Percentiles rank a stretch among this genome's conserved stretches.
Conservation (phyloP, 2,888 invertebrate genomes). For the Oscheius sp. region DNA sequence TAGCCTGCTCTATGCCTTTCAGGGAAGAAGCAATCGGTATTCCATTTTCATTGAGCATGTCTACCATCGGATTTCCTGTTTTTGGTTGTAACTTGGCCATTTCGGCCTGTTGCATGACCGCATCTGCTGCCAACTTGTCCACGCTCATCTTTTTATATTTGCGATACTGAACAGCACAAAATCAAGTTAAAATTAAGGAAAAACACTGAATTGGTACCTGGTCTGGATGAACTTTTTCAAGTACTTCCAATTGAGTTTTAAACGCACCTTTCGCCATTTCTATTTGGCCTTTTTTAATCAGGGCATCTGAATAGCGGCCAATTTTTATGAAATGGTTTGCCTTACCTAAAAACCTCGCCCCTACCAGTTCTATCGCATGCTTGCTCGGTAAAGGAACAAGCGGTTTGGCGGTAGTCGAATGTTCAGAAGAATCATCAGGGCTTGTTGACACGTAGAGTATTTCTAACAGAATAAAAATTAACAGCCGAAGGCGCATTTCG, state of each 20-base stretch:
- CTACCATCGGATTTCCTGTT: slow-evolving; percentile 64
- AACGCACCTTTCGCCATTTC: slow-evolving; percentile 70
- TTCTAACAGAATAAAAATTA: not conserved
- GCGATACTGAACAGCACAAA: slow-evolving; percentile 54
- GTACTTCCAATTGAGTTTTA: slow-evolving; percentile 65
- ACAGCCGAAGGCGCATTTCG: not conserved
- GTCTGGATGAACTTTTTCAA: slow-evolving; percentile 67
- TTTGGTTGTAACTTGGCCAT: slow-evolving; percentile 59
- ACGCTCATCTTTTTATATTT: slow-evolving; percentile 65
- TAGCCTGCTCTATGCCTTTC: slow-evolving; percentile 62
- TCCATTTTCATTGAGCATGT: slow-evolving; percentile 68
- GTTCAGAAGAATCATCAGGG: not conserved
- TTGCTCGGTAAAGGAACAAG: slow-evolving; percentile 31
- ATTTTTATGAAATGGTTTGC: slow-evolving; percentile 11
- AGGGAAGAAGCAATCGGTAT: slow-evolving; percentile 64
- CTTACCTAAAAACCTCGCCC: slow-evolving; percentile 31
- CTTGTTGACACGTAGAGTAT: no score
- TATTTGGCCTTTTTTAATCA: slow-evolving; percentile 68
- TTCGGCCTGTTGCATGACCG: slow-evolving; percentile 65
- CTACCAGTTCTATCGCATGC: slow-evolving; percentile 30
- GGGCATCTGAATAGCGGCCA: slow-evolving; percentile 48
- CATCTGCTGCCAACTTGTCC: slow-evolving; percentile 65
- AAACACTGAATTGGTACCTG: slow-evolving; percentile 41
- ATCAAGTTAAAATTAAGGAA: not conserved
- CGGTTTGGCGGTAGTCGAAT: not conserved